Base-by-base conservation (phyloP, 2,888 invertebrate species). In the Drosophila subquinaria region DNA sequence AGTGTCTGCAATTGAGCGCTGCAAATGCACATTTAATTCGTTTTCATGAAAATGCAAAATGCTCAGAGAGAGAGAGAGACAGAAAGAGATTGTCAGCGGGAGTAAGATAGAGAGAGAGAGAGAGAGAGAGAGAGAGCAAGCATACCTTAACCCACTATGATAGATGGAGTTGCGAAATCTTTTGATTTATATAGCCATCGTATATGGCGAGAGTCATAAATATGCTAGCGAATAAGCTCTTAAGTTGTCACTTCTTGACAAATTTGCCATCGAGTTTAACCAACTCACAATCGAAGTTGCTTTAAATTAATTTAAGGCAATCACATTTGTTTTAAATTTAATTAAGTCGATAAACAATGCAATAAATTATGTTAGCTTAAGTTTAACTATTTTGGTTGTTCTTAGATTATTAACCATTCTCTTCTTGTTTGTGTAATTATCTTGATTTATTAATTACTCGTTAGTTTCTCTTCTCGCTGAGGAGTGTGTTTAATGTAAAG, bases 11-110 rank as follows among this genome's bases (percentile, higher is more conserved):
- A n/a, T n/a, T n/a, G n/a, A n/a, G n/a, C n/a, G n/a, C n/a, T 76
- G 78, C 61, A 83, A 83, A 83, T 83, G 83, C 87, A 78, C 89
- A 84, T 89, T 84, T 84, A 84, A 89, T 88, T 84, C 89, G n/a
- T n/a, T n/a, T n/a, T n/a, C n/a, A n/a, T 51, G 68, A 40, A 73
- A 55, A 75, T 75, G 66, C 62, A 60, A 73, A 76, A 48, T 53
- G 53, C 17, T 40, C 4, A 33, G 15, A 66, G 59, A 59, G 65
- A 60, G 56, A 53, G 33, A 40, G 40, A n/a, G n/a, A n/a, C n/a
- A n/a, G n/a, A n/a, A n/a, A n/a, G n/a, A n/a, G n/a, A n/a, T n/a
- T n/a, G n/a, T 3, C 23, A 15, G 20, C 10, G 59, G 42, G 74
- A 47, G 59, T 30, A n/a, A n/a, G n/a, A n/a, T n/a, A n/a, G n/a